Base-by-base conservation (phyloP, 2,888 invertebrate species). In the Galeopsomyia nigrocyanea region DNA sequence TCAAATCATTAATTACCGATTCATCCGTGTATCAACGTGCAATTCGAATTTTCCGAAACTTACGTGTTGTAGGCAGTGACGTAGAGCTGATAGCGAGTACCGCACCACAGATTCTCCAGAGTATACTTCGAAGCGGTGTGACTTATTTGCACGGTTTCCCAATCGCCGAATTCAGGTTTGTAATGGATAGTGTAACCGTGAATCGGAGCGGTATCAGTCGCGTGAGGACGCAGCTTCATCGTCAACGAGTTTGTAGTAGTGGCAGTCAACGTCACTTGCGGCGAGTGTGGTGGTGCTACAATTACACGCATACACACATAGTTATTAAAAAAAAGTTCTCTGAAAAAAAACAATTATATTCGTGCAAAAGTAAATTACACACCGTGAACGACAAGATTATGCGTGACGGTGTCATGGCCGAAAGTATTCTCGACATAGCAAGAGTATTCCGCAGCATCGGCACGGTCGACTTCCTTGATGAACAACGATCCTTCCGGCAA, bases 101-200 rank as follows among this genome's bases (percentile, higher is more conserved):
- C 98, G 85, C 98, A 98, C 87, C 94, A 92, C 73, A 98, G 88
- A 83, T 93, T 94, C 81, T 96, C 95, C 78, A 97, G 89, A 21
- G 95, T 94, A 86, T 94, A 94, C 66, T 94, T 95, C 80, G 93
- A 93, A 39, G 93, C 92, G 79, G 91, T 92, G 78, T 93, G 91
- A 47, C 92, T 90, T 69, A 92, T 92, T 88, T 95, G 94, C 73
- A 93, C 92, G 10, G 94, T 95, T 87, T 95, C 95, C 96, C 96
- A 97, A 82, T 96, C 95, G 19, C 96, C 96, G 82, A 96, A 97
- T 87, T 97, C 97, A 68, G 96, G 96, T 84, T 97, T 97, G 88
- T 95, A 96, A 84, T 95, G 95, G 76, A 98, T 90, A 39, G 95
- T 95, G 87, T 96, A 96, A 0, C 97, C 97, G 80, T 95, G 95